These are phyloP conservation scores for Nibea albiflora DNA, from an alignment of 2,113 vertebrate species.

Conservation along the genomic window DNA sequence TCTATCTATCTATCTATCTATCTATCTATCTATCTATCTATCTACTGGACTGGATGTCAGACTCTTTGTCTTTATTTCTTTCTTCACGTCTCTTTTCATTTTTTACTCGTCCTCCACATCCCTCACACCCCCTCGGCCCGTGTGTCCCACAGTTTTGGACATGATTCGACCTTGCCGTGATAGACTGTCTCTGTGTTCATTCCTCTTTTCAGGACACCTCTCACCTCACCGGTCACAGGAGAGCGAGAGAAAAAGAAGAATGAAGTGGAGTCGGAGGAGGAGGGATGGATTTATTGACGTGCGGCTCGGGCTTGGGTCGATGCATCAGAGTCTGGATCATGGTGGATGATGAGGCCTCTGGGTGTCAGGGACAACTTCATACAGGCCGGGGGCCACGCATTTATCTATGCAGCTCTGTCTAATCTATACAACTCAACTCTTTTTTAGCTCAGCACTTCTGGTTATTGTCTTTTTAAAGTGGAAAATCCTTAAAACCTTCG, in stretches of 20 bases:
- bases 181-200: constrained; percentile 86
- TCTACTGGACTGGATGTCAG: constrained; percentile 9
- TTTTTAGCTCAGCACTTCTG: background rate
- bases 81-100: constrained; percentile 26
- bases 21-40: constrained; percentile 1
- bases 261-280: constrained; percentile 76
- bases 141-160: constrained; percentile 80
- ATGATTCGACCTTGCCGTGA: constrained; percentile 92
- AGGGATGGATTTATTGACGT: constrained; percentile 97
- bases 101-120: constrained; percentile 33
- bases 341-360: constrained; percentile 93
- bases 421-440: constrained; percentile 28
- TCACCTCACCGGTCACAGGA: constrained; percentile 72
- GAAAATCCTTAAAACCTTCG: background rate
- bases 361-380: constrained; percentile 93
- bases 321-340: constrained; percentile 94
- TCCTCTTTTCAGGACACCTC: constrained; percentile 72
- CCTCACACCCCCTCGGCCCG: constrained; percentile 22
- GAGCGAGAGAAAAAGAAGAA: constrained; percentile 81
- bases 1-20: constrained; percentile 20
- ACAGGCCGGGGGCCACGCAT: constrained; percentile 85
- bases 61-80: constrained; percentile 58
- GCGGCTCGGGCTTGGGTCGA: constrained; percentile 88
- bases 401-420: constrained; percentile 39
- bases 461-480: background rate